Conservation (phyloP, 2,888 invertebrate species). For the Drosophila seclusa region DNA sequence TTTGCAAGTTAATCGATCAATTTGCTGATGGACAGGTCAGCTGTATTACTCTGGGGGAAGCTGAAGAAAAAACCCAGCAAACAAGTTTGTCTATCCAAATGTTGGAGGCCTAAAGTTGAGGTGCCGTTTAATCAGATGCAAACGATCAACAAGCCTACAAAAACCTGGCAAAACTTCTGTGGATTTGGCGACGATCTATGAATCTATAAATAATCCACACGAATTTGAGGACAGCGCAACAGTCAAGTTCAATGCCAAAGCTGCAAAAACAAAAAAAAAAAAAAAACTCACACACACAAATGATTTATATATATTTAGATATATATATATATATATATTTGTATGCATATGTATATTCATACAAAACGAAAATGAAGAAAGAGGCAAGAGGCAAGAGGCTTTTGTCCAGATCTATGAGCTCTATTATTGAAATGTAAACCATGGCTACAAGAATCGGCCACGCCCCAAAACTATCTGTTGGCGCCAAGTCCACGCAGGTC, state of each 20-base stretch:
- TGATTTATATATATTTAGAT: neutral
- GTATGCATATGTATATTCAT: neutral
- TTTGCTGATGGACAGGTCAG: slow-evolving; percentile 17
- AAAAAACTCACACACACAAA: neutral
- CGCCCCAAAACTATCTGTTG: slow-evolving; percentile 31
- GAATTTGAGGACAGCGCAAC: slow-evolving; percentile 33
- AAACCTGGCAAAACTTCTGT: slow-evolving; percentile 32
- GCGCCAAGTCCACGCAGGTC: slow-evolving; percentile 3
- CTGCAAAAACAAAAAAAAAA: slow-evolving; percentile 33
- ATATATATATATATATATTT: neutral
- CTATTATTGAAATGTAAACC: slow-evolving; percentile 44
- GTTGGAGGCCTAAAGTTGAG: slow-evolving; percentile 43
- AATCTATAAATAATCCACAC: slow-evolving; percentile 31
- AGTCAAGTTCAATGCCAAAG: slow-evolving; percentile 78
- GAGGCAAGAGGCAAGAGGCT: slow-evolving; percentile 10
- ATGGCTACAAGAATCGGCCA: slow-evolving; percentile 57
- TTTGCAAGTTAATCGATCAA: slow-evolving; percentile 61
- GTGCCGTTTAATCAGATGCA: slow-evolving; percentile 68
- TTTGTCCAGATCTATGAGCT: slow-evolving; percentile 31
- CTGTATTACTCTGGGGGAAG: slow-evolving; percentile 7
- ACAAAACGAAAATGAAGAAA: slow-evolving; percentile 9
- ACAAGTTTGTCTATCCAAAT: slow-evolving; percentile 33
- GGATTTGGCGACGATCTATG: slow-evolving; percentile 27
- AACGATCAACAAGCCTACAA: slow-evolving; percentile 45
- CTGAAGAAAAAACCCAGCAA: slow-evolving; percentile 42